Base-by-base conservation (phyloP, 2,113 vertebrate genomes). In the Puntigrus tetrazona region DNA sequence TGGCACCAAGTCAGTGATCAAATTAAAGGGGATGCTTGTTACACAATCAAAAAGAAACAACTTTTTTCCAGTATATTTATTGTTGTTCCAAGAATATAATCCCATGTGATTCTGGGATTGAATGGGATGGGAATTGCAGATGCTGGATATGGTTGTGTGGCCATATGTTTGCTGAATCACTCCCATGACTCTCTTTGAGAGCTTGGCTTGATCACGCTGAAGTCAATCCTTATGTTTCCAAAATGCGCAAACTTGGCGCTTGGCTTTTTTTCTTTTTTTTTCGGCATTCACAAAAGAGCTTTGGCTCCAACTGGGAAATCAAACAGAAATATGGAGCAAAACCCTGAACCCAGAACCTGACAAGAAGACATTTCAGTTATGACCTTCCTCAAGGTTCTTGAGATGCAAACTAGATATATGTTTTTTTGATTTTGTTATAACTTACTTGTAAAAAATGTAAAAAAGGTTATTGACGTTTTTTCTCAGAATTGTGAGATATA, bases 161-260 rank as follows among this genome's bases (percentile, higher is more conserved):
- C 82, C 63, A 47, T 81, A 34, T 86, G 82, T 47, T 50, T 84
- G 82, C 84, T 88, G 16, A 80, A 45, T 80, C 41, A 67, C 87
- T 88, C 59, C 85, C 72, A 90, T 85, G 83, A 73, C 70, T 80
- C 84, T 80, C 78, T 73, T 86, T 78, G 81, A 61, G 67, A 81
- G 31, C 63, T 70, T 87, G 73, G 76, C 73, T 45, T 5, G 16
- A 25, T 67, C 45, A 13, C 8, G 22, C 50, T 78, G 61, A 80
- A 50, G 41, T 75, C 11, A 82, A 29, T 38, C 34, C 2, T 18
- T 57, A 61, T 38, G 85, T 34, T 78, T 70, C 73, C 74, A 79
- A 41, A 78, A 45, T 82, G 38, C 65, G 11, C 38, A 34, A 22
- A 67, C 25, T 70, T 79, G 84, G 78, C 69, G 74, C 73, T 47